Conservation (phyloP, 2,888 invertebrate genomes). For the Lamellibrachia columna region DNA sequence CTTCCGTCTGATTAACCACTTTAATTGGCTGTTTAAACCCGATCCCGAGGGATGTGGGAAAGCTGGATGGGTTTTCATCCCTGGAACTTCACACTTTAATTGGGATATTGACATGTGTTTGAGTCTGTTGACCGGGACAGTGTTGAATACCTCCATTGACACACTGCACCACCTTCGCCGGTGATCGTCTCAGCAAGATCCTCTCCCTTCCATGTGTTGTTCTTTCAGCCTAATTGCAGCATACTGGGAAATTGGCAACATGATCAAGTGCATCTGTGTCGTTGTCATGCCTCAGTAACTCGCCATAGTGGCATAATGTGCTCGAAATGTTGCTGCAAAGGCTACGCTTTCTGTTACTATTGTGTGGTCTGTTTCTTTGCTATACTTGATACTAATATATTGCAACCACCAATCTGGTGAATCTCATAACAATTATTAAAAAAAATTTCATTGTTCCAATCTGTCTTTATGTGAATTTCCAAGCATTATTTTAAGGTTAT, state of each 20-base stretch:
- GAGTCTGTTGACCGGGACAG: neutral
- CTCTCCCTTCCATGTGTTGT: neutral
- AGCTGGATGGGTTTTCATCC: neutral
- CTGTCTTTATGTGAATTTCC: neutral
- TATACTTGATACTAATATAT: neutral
- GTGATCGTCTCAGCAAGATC: neutral
- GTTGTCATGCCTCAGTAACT: neutral
- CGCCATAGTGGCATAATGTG: neutral
- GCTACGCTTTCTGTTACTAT: neutral
- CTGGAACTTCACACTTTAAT: neutral
- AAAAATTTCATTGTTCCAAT: neutral
- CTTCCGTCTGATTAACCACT: slow-evolving; percentile 16
- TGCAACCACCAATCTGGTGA: too few species aligned
- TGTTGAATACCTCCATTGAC: neutral
- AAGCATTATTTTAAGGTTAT: neutral
- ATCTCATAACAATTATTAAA: too few species aligned
- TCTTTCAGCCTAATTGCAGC: neutral
- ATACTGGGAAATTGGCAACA: neutral
- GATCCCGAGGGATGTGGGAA: neutral
- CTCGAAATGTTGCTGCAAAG: neutral
- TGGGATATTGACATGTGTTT: slow-evolving; percentile 16
- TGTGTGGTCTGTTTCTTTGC: neutral
- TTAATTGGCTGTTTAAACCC: neutral
- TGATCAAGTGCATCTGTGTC: neutral
- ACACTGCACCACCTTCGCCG: neutral